Base-by-base conservation (phyloP, 1,140 invertebrate genomes). In the Daktulosphaira vitifoliae region DNA sequence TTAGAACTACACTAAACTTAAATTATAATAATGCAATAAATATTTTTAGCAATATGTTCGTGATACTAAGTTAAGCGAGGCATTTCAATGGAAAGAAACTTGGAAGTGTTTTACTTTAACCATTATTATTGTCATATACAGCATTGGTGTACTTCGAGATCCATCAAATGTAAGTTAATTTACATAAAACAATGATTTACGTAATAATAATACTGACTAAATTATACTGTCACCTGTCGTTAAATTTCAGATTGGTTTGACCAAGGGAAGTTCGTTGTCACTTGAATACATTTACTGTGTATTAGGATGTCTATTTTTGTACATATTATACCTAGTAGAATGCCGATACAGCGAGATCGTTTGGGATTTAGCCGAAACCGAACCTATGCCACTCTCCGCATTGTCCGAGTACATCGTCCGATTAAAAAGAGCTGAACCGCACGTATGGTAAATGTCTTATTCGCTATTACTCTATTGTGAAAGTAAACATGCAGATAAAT, bases 51-150 rank as follows among this genome's bases (percentile, higher is more conserved):
- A n/a, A n/a, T n/a, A n/a, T n/a, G n/a, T n/a, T n/a, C 51, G 9
- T 4, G 51, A 53, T 37, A 16, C 26, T 20, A 53, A 33, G 20
- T 9, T 53, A 53, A 53, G 7, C 16, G 29, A 53, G 20, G 26
- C 51, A 20, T 53, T 53, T 38, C 51, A 37, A 38, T 53, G 51
- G 51, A 53, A 6, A 53, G 29, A 53, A 15, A 53, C 51, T 2
- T 33, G 51, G 29, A 37, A 20, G 20, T 53, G 51, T 53, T 53
- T 53, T 18, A 22, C 15, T 13, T 16, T 53, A n/a, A 53, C 49
- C 16, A 53, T 53, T 18, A 38, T 53, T 38, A 53, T 37, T 37
- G 20, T 53, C 26, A 20, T 22, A 22, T 53, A 20, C 16, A 20
- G 20, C 29, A 0, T 53, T 20, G 26, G 26, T 33, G n/a, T 53